These are phyloP conservation scores for Pseudotriccus pelzelni DNA, from an alignment of 2,797 vertebrate genomes.

Conservation along the genomic window DNA sequence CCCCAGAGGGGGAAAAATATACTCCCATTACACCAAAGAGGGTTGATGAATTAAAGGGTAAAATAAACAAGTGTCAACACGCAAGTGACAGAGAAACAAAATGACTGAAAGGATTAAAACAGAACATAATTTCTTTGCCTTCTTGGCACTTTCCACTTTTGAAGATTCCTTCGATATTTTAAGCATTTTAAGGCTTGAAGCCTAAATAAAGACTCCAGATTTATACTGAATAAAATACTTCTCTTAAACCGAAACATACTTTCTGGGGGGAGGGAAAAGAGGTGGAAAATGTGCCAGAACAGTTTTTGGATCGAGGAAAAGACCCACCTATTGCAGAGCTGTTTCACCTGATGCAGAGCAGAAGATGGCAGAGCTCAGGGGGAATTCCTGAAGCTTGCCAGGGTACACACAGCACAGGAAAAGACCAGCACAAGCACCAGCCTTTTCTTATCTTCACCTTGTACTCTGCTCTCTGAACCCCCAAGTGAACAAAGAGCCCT, in stretches of 20 bases:
- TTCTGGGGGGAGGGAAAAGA: fast-evolving
- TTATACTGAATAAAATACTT: background rate
- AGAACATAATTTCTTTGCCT: background rate
- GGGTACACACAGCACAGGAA: background rate
- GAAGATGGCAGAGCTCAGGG: background rate
- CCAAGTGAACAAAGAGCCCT: background rate
- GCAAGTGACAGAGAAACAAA: background rate
- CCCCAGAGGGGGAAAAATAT: background rate
- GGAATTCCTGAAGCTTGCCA: background rate
- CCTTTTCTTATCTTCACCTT: background rate
- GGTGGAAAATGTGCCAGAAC: background rate
- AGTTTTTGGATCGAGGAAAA: background rate
- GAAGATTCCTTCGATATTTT: background rate
- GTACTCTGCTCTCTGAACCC: background rate
- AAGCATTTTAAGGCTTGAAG: background rate
- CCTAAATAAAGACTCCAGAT: background rate
- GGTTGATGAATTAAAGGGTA: background rate
- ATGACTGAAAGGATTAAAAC: background rate
- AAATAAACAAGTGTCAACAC: background rate
- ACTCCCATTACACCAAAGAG: background rate
- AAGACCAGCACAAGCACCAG: background rate
- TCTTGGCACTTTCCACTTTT: background rate
- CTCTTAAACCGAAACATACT: background rate
- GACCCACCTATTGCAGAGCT: background rate
- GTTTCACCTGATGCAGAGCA: background rate